Base-by-base conservation (phyloP, 2,113 vertebrate genomes). In the Poeciliopsis turrubarensis region DNA sequence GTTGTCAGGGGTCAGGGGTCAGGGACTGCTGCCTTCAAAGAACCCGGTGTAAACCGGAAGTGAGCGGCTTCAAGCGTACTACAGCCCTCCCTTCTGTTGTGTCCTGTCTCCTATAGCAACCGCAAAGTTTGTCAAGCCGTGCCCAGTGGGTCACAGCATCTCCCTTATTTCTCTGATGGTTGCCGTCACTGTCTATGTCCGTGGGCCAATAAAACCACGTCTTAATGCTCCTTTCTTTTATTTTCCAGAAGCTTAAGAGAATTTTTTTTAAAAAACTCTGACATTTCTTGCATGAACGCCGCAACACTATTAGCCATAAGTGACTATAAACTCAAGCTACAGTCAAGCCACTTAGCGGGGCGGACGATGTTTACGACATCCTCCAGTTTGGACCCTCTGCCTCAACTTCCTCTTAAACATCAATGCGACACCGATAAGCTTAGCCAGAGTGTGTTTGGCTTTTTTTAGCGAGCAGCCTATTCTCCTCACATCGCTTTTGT, bases 291-390 rank as follows among this genome's bases (percentile, higher is more conserved):
- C 17, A 47, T 47, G 44, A 57, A 63, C 65, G 72, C 75, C 73
- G 78, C 71, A 71, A 68, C 79, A 60, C 30, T 0, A 7, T 31
- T 13, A 41, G 25, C 14, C 60, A 60, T n/a, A 68, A 78, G 34
- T 25, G 39, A 62, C 66, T 67, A 65, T 77, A 84, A 89, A 87
- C 51, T 8, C 51, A 54, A 54, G 51, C 51, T 57, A n/a, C 8
- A 57, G 72, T 73, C 54, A 26, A 60, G 65, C 13, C 73, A 79
- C 64, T 86, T 73, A 78, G 30, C 61, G 8, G 4, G 31, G 12
- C 64, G 19, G 72, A 72, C 65, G 70, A 41, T 80, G 75, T 82
- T 78, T 69, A 78, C 75, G 62, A 60, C 32, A 61, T 61, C 44
- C 44, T 82, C 57, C 6, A 30, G 34, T 54, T 26, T n/a, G 78